Evolutionary conservation across 2,797 vertebrate species (phyloP), one percentile per base, ranked within the genome.

Genomic region (Danio aesculapii): DNA sequence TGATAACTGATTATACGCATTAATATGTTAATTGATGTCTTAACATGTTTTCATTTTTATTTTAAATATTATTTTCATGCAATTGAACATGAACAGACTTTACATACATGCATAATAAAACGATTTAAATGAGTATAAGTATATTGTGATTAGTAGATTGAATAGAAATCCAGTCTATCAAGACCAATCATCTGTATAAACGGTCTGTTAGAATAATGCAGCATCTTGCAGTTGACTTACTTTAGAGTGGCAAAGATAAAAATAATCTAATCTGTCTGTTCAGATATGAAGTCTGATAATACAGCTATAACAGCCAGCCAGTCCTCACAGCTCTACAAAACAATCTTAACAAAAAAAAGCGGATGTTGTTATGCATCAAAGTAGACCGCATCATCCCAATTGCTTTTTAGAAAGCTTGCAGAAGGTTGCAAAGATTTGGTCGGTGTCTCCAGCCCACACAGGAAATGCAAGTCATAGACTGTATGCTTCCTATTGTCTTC

Each of bases 401-500:
- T n/a, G 61, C 53, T 57, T 43, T 69, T 46, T 41, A 75, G 46
- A 76, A 78, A 72, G 30, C 84, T 80, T 89, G 87, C 86, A 88
- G 70, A 79, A 57, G 50, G 52, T 17, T 50, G 75, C 63, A 77
- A 58, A 85, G 50, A 30, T 69, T 84, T 80, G 81, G 39, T 58
- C 50, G 17, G 9, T 77, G 62, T 79, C 50, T 41, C 21, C 66
- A 79, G 85, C 87, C 83, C 87, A 83, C 85, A 84, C 90, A 91
- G 92, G 92, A 93, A 91, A 87, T 84, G n/a, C 39, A 50, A 82
- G 69, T 59, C 14, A 81, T 69, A 44, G 69, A 62, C 69, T 75
- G 81, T 77, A 77, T 72, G 68, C 77, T 72, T 81, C 59, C 77
- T 67, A 63, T 55, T 64, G 11, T 67, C 21, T 53, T 47, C 19